Conservation (phyloP, 2,888 invertebrate genomes). For the Eudemis profundana region DNA sequence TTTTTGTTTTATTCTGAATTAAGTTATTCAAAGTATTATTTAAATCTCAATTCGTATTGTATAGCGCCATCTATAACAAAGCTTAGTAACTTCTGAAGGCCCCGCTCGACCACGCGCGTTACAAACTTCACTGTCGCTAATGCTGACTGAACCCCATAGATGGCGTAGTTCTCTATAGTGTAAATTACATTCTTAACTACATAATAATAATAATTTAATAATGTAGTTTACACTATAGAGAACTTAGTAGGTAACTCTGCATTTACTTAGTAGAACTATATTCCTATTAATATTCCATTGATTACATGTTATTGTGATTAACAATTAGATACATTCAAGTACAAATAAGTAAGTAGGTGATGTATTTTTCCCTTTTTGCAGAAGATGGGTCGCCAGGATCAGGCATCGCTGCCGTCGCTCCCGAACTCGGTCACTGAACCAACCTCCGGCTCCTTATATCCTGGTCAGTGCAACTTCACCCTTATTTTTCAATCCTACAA, state of each 20-base stretch:
- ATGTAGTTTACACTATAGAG: too few species aligned
- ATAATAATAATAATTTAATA: too few species aligned
- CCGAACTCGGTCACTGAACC: constrained; percentile 72
- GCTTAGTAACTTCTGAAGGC: not conserved
- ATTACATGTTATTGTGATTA: too few species aligned
- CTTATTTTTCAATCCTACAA: constrained; percentile 48
- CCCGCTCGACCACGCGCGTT: not conserved
- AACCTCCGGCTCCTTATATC: constrained; percentile 75
- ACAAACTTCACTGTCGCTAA: constrained; percentile 23
- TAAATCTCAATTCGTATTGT: not conserved
- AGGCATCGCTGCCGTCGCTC: constrained; percentile 68
- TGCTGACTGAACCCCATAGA: constrained; percentile 50
- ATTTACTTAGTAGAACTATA: too few species aligned
- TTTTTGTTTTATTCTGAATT: too few species aligned
- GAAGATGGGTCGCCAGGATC: constrained; percentile 81
- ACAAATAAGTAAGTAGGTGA: too few species aligned
- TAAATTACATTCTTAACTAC: too few species aligned
- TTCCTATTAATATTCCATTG: too few species aligned
- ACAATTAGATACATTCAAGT: too few species aligned
- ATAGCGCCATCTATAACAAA: constrained; percentile 49
- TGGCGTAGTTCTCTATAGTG: constrained; percentile 55
- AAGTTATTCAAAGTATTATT: too few species aligned
- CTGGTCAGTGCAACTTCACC: constrained; percentile 79
- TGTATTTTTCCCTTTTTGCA: constrained; percentile 50
- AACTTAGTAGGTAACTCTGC: too few species aligned